Percentiles rank a stretch among this genome's conserved stretches.
phyloP scores from a whole-genome alignment of 2,888 invertebrate species.

The Celastrina argiolus region DNA sequence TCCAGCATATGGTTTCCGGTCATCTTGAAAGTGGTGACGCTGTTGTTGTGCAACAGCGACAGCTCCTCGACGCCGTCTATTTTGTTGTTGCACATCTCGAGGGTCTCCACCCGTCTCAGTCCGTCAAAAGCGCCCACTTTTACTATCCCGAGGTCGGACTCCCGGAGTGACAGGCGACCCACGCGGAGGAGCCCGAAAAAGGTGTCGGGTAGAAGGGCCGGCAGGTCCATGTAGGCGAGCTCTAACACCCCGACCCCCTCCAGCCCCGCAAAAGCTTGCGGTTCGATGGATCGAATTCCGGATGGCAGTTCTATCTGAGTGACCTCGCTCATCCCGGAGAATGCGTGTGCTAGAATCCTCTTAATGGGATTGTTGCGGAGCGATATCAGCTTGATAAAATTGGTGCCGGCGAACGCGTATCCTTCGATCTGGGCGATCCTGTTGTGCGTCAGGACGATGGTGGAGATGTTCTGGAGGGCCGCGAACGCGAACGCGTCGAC shows the following conservation, averaged over 20 bases:
- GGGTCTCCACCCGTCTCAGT: conserved; percentile 82
- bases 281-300: conserved; percentile 84
- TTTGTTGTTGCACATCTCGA: conserved; percentile 90
- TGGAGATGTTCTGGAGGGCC: conserved; percentile 87
- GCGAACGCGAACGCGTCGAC: conserved; percentile 92
- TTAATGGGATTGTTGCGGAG: conserved; percentile 91
- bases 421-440: conserved; percentile 84
- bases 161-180: conserved; percentile 85
- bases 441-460: conserved; percentile 83
- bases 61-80: conserved; percentile 89
- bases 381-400: conserved; percentile 88
- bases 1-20: conserved; percentile 91
- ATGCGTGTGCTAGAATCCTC: conserved; percentile 88
- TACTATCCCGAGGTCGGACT: conserved; percentile 88
- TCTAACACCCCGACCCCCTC: conserved; percentile 90
- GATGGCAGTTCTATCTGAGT: conserved; percentile 90
- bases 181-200: conserved; percentile 88
- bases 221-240: conserved; percentile 89
- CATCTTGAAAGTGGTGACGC: conserved; percentile 83
- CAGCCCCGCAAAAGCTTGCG: conserved; percentile 88
- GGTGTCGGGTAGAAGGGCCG: conserved; percentile 82
- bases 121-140: conserved; percentile 87
- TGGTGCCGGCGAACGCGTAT: conserved; percentile 92
- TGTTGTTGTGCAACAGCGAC: conserved; percentile 83
- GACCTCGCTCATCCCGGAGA: conserved; percentile 89